Base-by-base conservation (phyloP, 2,888 invertebrate species). In the Homarus gammarus region DNA sequence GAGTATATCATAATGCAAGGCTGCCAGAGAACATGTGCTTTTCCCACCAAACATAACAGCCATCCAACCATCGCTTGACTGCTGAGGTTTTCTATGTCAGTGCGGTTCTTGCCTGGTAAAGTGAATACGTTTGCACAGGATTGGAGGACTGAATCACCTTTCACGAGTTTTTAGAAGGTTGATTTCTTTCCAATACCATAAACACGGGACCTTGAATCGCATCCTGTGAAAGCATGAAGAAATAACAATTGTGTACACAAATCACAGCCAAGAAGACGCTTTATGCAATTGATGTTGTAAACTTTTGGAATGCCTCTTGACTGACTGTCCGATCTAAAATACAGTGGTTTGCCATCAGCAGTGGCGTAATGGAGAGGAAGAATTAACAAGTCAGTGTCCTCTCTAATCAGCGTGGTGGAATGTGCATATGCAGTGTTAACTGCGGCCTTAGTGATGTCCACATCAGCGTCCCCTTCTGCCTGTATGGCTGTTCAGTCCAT, bases 391-490 rank as follows among this genome's bases (percentile, higher is more conserved):
- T 81, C 81, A 18, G 56, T 56, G 81, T 81, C 81, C 49, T 81
- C 81, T 36, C 81, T 56, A 56, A 56, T 81, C 40, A 81, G 31
- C 27, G n/a, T 81, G 31, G 81, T 81, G 15, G 56, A 36, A 36
- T 27, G 56, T 31, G 31, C 27, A 33, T 31, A n/a, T 56, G 56
- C 12, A 36, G 1, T 33, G 38, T 27, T 36, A 51, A 78, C 85
- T 88, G 84, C 72, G 44, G 77, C 72, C 61, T 51, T 18, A 73
- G 49, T 72, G 72, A 89, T 90, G 78, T 89, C 87, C n/a, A 89
- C 85, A 89, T 90, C 89, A 77, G 86, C 78, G 81, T 90, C 87
- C 68, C 87, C 89, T 51, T 89, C 78, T 88, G 89, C 89, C 33
- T 89, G 27, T 33, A 73, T 44, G 27, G 89, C 84, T 49, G 18